Percentiles rank a stretch among this genome's conserved stretches.
phyloP scores from a whole-genome alignment of 2,888 invertebrate species.

The Ormyrus pomaceus region DNA sequence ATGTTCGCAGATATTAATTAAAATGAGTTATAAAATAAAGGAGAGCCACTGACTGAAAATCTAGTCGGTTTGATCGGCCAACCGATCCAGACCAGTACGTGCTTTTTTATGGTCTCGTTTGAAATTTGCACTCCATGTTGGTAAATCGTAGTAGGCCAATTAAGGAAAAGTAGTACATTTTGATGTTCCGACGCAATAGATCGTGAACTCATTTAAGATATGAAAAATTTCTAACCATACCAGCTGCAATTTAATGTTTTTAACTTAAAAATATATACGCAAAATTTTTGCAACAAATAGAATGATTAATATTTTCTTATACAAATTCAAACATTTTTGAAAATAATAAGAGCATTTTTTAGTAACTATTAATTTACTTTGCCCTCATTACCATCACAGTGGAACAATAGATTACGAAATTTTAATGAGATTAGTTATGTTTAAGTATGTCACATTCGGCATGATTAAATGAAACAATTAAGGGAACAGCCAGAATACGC shows the following conservation, averaged over 20 bases:
- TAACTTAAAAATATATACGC: background rate
- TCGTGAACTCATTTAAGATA: constrained; percentile 11
- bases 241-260: background rate
- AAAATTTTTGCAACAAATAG: background rate
- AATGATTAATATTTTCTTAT: too few species aligned
- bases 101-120: constrained; percentile 33
- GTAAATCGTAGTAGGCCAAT: background rate
- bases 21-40: background rate
- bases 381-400: background rate
- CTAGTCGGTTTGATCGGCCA: constrained; percentile 26
- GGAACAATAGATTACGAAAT: background rate
- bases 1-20: too few species aligned
- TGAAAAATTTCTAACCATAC: background rate
- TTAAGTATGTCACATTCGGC: background rate
- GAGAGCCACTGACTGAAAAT: constrained; percentile 12
- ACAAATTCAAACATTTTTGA: too few species aligned
- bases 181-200: constrained; percentile 15
- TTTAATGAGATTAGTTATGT: background rate
- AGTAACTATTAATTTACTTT: too few species aligned
- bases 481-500: background rate
- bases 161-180: constrained; percentile 26
- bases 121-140: background rate
- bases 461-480: background rate
- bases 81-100: constrained; percentile 15
- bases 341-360: too few species aligned